Conservation (phyloP, 1,140 invertebrate genomes). For the Akabosia matsudoensis region DNA sequence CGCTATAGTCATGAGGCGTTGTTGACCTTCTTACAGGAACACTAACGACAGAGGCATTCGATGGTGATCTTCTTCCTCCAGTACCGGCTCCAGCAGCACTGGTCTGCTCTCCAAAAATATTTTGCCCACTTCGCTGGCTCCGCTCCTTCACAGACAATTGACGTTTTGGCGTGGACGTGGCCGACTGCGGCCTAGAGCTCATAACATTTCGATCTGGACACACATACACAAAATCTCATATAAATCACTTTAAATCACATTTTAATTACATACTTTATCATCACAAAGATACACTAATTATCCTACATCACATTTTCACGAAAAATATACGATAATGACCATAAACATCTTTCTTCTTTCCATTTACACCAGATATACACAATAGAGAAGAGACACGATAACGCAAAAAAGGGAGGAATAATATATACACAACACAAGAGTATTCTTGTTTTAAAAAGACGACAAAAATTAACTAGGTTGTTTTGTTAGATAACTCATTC, state of each 20-base stretch:
- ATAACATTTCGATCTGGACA: slow-evolving; percentile 38
- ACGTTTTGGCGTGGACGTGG: slow-evolving; percentile 44
- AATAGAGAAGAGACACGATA: no score
- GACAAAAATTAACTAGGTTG: no score
- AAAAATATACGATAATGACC: no score
- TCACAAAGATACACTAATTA: not conserved
- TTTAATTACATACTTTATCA: not conserved
- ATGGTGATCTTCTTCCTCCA: slow-evolving; percentile 38
- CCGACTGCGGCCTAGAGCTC: slow-evolving; percentile 42
- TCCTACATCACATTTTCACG: no score
- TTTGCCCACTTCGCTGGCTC: slow-evolving; percentile 35
- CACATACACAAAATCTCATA: not conserved
- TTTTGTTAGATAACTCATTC: no score
- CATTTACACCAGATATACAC: no score
- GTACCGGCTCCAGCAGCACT: not conserved
- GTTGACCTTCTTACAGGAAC: slow-evolving; percentile 42
- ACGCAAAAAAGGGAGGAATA: no score
- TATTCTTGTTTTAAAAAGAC: no score
- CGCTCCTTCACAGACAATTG: slow-evolving; percentile 40
- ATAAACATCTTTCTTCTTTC: no score
- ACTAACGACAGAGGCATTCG: slow-evolving; percentile 41
- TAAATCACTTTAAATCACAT: not conserved
- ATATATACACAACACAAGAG: no score
- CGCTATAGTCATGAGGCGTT: slow-evolving; percentile 41
- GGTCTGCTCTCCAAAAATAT: slow-evolving; percentile 41